Percentiles rank a stretch among this genome's conserved stretches.
Conservation (phyloP, 1,140 invertebrate species). For the Atopsyche davidsoni region DNA sequence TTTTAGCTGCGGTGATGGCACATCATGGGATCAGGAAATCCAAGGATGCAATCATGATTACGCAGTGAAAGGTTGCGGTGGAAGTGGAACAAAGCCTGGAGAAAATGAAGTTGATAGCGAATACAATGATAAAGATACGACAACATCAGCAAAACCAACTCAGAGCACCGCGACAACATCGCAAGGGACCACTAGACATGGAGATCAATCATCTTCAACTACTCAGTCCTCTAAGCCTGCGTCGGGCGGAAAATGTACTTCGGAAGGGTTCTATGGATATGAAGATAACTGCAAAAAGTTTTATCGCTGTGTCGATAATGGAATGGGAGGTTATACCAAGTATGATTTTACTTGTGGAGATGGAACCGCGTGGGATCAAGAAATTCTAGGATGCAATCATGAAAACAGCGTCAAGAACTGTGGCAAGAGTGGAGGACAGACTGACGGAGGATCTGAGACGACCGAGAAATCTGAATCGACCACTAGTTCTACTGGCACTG, state of each 20-base stretch:
- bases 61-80: conserved; percentile 26
- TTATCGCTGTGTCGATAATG: conserved; percentile 60
- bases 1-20: conserved; percentile 52
- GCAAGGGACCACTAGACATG: conserved; percentile 6
- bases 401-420: conserved; percentile 34
- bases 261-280: conserved; percentile 54
- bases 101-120: conserved; percentile 23
- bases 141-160: not conserved
- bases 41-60: conserved; percentile 34
- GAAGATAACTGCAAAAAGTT: conserved; percentile 58
- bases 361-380: conserved; percentile 60
- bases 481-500: conserved; percentile 28
- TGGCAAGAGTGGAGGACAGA: conserved; percentile 22
- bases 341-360: conserved; percentile 60
- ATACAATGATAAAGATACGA: conserved; percentile 7
- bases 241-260: conserved; percentile 26
- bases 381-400: conserved; percentile 54
- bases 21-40: conserved; percentile 41
- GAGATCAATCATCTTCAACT: conserved; percentile 20
- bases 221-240: conserved; percentile 23
- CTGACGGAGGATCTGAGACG: conserved; percentile 14
- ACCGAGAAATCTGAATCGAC: conserved; percentile 27
- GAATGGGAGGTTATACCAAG: conserved; percentile 49
- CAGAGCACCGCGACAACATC: conserved; percentile 3
- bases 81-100: conserved; percentile 22